Conservation (phyloP, 1,140 invertebrate species). For the Oryzaephilus surinamensis region DNA sequence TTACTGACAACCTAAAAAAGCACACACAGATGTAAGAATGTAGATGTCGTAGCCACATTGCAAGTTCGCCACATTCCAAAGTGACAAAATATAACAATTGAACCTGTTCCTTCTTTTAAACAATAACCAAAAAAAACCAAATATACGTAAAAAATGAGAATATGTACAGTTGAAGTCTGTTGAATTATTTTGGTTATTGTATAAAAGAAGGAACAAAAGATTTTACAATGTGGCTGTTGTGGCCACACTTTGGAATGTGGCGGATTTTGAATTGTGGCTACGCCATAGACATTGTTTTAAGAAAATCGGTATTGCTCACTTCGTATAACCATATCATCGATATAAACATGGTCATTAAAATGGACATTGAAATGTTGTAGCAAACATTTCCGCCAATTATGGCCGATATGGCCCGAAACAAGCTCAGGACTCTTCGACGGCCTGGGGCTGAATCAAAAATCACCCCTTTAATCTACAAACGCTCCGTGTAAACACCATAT, state of each 20-base stretch:
- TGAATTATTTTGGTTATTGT: too few species aligned
- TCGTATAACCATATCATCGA: constrained; percentile 50
- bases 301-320: too few species aligned
- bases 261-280: too few species aligned
- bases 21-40: background rate
- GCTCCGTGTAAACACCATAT: constrained; percentile 1
- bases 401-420: constrained; percentile 48
- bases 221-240: too few species aligned
- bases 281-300: too few species aligned
- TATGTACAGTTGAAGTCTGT: too few species aligned
- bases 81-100: too few species aligned
- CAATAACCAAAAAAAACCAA: background rate
- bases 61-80: too few species aligned
- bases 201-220: too few species aligned
- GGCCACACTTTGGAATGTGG: background rate
- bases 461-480: constrained; percentile 51
- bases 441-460: constrained; percentile 69
- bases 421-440: constrained; percentile 44
- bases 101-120: too few species aligned
- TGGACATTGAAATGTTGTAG: constrained; percentile 44
- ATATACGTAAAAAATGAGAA: too few species aligned
- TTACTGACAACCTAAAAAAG: constrained; percentile 33
- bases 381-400: constrained; percentile 44
- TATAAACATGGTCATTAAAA: constrained; percentile 45
- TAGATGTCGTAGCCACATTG: too few species aligned